Evolutionary conservation across 2,113 vertebrate genomes (phyloP).

Genomic region (Megaptera novaeangliae): DNA sequence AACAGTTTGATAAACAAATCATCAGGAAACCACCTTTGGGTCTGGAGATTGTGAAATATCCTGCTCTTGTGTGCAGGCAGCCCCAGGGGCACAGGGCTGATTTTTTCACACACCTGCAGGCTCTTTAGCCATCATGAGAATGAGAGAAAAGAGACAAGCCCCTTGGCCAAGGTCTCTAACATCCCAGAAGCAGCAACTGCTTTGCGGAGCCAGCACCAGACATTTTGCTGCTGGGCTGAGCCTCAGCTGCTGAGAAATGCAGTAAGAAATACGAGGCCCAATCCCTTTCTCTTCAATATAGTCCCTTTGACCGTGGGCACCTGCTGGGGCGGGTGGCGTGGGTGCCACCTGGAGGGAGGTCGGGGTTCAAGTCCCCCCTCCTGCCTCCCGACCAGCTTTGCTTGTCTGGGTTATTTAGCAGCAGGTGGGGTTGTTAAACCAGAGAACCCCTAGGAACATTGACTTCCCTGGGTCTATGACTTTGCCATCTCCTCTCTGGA

Average conservation of each 20-base stretch:
- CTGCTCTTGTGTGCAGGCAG: background rate
- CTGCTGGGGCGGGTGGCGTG: background rate
- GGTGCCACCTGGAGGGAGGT: background rate
- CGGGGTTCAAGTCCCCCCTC: background rate
- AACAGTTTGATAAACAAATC: slow-evolving; percentile 53
- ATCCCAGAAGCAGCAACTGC: slow-evolving; percentile 14
- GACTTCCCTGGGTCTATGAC: background rate
- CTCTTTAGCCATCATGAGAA: background rate
- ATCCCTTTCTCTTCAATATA: background rate
- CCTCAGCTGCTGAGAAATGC: slow-evolving; percentile 4
- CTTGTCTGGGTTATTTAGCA: background rate
- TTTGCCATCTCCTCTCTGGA: background rate
- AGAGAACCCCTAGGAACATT: background rate
- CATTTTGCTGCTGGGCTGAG: slow-evolving; percentile 52
- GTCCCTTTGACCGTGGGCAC: background rate
- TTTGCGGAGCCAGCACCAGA: slow-evolving; percentile 19
- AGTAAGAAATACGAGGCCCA: background rate
- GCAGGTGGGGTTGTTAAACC: background rate
- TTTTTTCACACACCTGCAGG: background rate
- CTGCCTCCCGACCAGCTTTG: background rate
- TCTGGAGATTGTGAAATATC: slow-evolving; percentile 1
- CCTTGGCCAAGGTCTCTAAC: background rate
- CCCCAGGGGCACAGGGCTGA: background rate
- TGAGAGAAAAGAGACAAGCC: background rate
- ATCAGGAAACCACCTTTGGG: slow-evolving; percentile 16